These are phyloP conservation scores for Akabosia matsudoensis DNA, from an alignment of 1,140 invertebrate species.

Conservation along the genomic window DNA sequence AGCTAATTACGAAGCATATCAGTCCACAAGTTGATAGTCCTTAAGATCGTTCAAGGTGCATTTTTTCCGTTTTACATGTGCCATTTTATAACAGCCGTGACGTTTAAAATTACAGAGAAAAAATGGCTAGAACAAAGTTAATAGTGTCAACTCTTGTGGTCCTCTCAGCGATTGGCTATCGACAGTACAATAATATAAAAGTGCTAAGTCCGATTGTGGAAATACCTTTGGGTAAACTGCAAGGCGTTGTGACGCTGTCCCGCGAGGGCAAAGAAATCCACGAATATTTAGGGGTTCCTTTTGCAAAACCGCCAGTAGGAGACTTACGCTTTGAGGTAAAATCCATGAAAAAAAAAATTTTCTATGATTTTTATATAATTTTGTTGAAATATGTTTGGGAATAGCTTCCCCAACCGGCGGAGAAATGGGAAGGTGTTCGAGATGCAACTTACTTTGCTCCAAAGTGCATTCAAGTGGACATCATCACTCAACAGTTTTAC, in stretches of 20 bases:
- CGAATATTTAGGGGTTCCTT: conserved; percentile 34
- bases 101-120: background rate
- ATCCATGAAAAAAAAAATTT: background rate
- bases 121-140: background rate
- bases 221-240: conserved; percentile 19
- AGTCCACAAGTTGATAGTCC: too few species aligned
- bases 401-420: background rate
- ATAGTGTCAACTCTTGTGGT: background rate
- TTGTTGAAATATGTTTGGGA: background rate
- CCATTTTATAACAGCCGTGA: too few species aligned
- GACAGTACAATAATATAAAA: background rate
- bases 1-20: too few species aligned
- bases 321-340: conserved; percentile 35
- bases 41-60: too few species aligned
- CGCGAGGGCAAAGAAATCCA: conserved; percentile 18
- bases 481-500: conserved; percentile 20
- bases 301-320: conserved; percentile 31
- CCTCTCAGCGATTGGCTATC: background rate
- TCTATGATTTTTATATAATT: too few species aligned
- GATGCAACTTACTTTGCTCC: background rate
- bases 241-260: conserved; percentile 20
- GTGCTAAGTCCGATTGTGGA: conserved; percentile 17
- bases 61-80: too few species aligned
- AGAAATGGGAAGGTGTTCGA: background rate
- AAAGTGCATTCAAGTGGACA: conserved; percentile 29